Evolutionary conservation across 1,140 invertebrate species (phyloP), one percentile per base, ranked within the genome.

Genomic region (Drosophila littoralis): DNA sequence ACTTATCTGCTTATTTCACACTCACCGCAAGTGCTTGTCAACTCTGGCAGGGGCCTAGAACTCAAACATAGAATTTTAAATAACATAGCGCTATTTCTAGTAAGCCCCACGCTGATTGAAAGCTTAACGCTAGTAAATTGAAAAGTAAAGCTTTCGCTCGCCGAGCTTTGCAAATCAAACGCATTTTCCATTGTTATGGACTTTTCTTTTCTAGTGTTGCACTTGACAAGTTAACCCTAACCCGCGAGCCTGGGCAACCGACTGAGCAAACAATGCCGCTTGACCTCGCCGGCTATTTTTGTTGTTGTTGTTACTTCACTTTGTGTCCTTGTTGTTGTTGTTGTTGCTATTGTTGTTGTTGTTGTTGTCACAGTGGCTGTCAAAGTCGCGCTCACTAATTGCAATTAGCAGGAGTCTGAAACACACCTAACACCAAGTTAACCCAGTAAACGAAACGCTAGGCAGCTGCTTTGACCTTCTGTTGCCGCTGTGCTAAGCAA

Each of bases 311-410:
- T 43, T 22, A 22, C 22, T 22, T 22, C 22, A 22, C 64, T 60
- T 83, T 61, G 79, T 74, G 12, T 43, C 58, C n/a, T 50, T 3
- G 33, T 68, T 48, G 35, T 17, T 60, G 52, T 32, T 32, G 9
- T 38, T 51, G 51, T 28, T 54, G 57, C 36, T 48, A 6, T 42
- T 61, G 33, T 67, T 68, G 58, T 50, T 67, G 51, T 71, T 71
- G 42, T 57, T 57, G 54, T 58, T 66, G 58, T 66, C 69, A 48
- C 7, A 61, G 52, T 22, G 7, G 40, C 54, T 61, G 59, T 80
- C 67, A 73, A 51, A 78, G 66, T 75, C 54, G 60, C 73, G 57
- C 66, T 45, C 59, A 42, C 73, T 75, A 75, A 75, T 75, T 75
- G 73, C 67, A 75, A 75, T 75, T 75, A 75, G 73, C 72, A 57